Evolutionary conservation across 2,888 invertebrate species (phyloP), one percentile per base, ranked within the genome.

Genomic region (Hoplodrina blanda): DNA sequence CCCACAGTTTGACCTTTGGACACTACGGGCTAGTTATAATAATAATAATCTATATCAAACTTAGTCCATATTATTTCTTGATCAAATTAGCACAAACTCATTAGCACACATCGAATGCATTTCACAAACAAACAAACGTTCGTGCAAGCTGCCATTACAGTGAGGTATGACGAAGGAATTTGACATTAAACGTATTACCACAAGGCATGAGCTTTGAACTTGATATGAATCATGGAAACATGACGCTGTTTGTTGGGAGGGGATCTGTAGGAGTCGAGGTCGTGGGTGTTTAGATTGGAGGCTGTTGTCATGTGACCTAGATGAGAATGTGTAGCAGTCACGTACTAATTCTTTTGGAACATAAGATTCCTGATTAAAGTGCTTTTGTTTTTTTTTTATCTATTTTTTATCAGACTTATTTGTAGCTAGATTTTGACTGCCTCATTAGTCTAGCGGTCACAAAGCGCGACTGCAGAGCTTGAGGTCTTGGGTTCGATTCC

Each of bases 201-300:
- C 63, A 50, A 75, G 64, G 67, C 44, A 5, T 76, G 46, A 15
- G 64, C 81, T 67, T 69, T 78, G 80, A 80, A 78, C 80, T 78
- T 78, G 62, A 53, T 52, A 49, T 69, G 64, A 62, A 61, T 80
- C 75, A 75, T 54, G 57, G 19, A 7, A 44, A 0, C 6, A 33
- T 8, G 19, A 20, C 44, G 68, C 4, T 44, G n/a, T 6, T 41
- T 37, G 10, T 46, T 13, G 19, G 52, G 37, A 13, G 13, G 10
- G 25, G 25, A 53, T 64, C 37, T 54, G 52, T 4, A 49, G 55
- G 30, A 11, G 13, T 20, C 55, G 17, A 17, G 46, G 46, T 46
- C 17, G 5, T 46, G 46, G 46, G 0, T 17, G 46, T 46, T 4
- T 30, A 13, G 13, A 19, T 49, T 33, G 5, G 15, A 8, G 15